Base-by-base conservation (phyloP, 2,113 vertebrate genomes). In the Peromyscus leucopus region DNA sequence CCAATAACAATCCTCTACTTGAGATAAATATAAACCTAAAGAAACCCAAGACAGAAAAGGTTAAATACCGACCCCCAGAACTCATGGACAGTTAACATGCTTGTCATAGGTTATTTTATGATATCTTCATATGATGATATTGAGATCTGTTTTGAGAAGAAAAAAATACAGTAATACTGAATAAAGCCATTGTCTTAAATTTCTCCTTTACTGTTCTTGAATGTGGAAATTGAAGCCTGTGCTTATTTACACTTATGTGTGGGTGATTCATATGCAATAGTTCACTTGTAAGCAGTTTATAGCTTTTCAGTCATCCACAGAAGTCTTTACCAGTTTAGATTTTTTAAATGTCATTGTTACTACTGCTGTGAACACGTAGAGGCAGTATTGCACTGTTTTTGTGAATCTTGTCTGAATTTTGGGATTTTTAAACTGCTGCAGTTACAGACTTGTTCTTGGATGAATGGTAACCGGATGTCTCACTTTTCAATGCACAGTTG, bases 371-470 rank as follows among this genome's bases (percentile, higher is more conserved):
- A 97, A 98, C 98, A 0, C 97, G 95, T 94, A 99, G 99, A 98
- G 99, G 98, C 98, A 98, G 97, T 98, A 95, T 98, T 95, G 98
- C 96, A 97, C 98, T 98, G 92, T 95, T 39, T 95, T 96, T 98
- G 59, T 74, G 80, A 87, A 80, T 93, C 90, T 96, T 90, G 36
- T 71, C 79, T 94, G 86, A 94, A 90, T 96, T 90, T 93, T 13
- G 89, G 55, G 33, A 11, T 82, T 94, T 46, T 83, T 31, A 61
- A 63, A 82, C 91, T 75, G 67, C 84, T 95, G 71, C n/a, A 82
- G 21, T 91, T 91, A 71, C 80, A 92, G 96, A 21, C 93, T 94
- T 36, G 22, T 71, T 78, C 28, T 89, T 84, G 79, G 69, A 83
- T 57, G 48, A 95, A 96, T 63, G 91, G 26, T 31, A 95, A 48